These are phyloP conservation scores for Merluccius polli DNA, from an alignment of 2,797 vertebrate species.

Conservation along the genomic window DNA sequence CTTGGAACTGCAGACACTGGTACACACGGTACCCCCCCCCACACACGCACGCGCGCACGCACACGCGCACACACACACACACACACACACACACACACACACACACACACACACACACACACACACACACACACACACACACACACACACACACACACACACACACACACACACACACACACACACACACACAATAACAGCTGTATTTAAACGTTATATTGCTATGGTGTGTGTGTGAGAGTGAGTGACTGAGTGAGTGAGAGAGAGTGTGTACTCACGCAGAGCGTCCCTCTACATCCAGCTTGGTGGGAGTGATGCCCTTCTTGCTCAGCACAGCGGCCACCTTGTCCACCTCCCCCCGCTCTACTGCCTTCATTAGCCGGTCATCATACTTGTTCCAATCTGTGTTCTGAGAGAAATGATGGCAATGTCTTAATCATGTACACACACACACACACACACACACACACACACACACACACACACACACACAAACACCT, in stretches of 20 bases:
- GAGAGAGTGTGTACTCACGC: conserved; percentile 80
- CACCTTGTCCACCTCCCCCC: conserved; percentile 92
- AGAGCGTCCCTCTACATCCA: conserved; percentile 93
- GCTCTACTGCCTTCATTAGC: conserved; percentile 96
- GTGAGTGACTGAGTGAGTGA: conserved; percentile 2
- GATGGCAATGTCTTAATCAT: conserved; percentile 20
- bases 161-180: too few species aligned
- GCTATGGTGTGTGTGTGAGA: neutral
- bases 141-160: too few species aligned
- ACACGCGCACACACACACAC: conserved; percentile 14
- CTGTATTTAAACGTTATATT: too few species aligned
- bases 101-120: too few species aligned
- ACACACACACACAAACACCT: too few species aligned
- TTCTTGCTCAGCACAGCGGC: conserved; percentile 89
- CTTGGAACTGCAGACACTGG: conserved; percentile 21
- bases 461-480: too few species aligned
- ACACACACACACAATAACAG: too few species aligned
- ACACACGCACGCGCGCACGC: too few species aligned
- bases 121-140: too few species aligned
- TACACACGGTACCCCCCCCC: too few species aligned
- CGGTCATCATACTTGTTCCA: conserved; percentile 98
- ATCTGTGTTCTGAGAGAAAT: conserved; percentile 79
- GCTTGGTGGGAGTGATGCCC: conserved; percentile 88
- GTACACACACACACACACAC: neutral
- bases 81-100: too few species aligned